phyloP scores from a whole-genome alignment of 2,888 invertebrate genomes.

The Habrosyne pyritoides region DNA sequence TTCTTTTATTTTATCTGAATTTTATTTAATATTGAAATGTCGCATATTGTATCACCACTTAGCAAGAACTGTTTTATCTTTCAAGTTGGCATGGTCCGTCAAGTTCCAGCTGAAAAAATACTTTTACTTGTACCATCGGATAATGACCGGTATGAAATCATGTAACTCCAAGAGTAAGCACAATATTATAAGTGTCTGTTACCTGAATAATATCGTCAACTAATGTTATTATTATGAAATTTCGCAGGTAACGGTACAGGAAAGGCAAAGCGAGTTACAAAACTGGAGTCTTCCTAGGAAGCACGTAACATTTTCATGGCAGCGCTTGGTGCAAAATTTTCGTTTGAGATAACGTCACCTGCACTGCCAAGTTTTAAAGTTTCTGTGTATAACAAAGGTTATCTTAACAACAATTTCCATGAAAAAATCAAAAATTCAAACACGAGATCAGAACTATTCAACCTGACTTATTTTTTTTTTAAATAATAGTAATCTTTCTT shows the following conservation, averaged over 20 bases:
- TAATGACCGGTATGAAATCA: background rate
- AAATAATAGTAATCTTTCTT: too few relatives aligned
- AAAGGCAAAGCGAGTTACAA: constrained; percentile 35
- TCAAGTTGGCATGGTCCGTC: too few relatives aligned
- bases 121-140: too few relatives aligned
- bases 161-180: background rate
- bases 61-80: too few relatives aligned
- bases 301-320: constrained; percentile 57
- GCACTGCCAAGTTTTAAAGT: constrained; percentile 44
- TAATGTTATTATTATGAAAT: background rate
- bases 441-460: background rate
- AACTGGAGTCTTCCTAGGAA: constrained; percentile 46
- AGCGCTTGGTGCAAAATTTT: constrained; percentile 47
- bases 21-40: too few relatives aligned
- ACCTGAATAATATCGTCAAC: background rate
- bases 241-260: background rate
- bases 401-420: constrained; percentile 15
- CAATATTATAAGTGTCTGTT: background rate
- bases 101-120: too few relatives aligned
- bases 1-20: too few relatives aligned
- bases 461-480: too few relatives aligned
- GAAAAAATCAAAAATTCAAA: constrained; percentile 25
- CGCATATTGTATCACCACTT: too few relatives aligned
- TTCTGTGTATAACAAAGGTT: constrained; percentile 26
- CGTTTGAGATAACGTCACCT: constrained; percentile 45